phyloP scores from a whole-genome alignment of 1,140 invertebrate species.

The Eupristina koningsbergeri region DNA sequence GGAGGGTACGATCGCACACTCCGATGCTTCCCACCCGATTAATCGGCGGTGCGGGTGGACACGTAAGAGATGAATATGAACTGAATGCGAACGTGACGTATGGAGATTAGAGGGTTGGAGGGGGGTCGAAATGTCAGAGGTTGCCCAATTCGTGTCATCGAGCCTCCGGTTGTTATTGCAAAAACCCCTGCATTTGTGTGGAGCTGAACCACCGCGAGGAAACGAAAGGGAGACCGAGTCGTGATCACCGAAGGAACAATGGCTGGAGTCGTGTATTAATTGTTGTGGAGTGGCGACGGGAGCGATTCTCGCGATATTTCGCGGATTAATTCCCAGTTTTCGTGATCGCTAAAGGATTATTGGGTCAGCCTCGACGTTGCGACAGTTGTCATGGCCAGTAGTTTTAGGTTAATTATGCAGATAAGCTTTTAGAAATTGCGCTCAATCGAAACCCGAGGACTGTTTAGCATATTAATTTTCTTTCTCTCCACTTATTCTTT shows the following conservation, averaged over 20 bases:
- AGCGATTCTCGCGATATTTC: background rate
- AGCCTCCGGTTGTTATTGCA: background rate
- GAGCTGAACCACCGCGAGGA: background rate
- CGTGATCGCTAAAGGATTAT: too few relatives aligned
- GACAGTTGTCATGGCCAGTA: background rate
- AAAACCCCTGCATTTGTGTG: background rate
- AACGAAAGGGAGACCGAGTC: background rate
- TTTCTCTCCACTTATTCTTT: background rate
- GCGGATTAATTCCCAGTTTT: background rate
- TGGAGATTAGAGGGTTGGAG: background rate
- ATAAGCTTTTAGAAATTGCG: background rate
- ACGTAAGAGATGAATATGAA: background rate
- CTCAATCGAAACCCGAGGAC: background rate
- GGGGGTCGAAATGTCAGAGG: too few relatives aligned
- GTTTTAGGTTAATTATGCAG: background rate
- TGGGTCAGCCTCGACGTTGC: background rate
- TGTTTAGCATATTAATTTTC: background rate
- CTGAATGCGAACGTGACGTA: background rate
- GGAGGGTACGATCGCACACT: background rate
- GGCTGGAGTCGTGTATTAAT: background rate
- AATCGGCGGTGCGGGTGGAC: background rate
- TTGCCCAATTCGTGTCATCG: background rate
- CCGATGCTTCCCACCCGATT: background rate
- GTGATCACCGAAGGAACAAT: background rate
- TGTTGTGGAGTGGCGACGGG: background rate